Conservation (phyloP, 2,797 vertebrate species). For the Eulemur rubriventer region DNA sequence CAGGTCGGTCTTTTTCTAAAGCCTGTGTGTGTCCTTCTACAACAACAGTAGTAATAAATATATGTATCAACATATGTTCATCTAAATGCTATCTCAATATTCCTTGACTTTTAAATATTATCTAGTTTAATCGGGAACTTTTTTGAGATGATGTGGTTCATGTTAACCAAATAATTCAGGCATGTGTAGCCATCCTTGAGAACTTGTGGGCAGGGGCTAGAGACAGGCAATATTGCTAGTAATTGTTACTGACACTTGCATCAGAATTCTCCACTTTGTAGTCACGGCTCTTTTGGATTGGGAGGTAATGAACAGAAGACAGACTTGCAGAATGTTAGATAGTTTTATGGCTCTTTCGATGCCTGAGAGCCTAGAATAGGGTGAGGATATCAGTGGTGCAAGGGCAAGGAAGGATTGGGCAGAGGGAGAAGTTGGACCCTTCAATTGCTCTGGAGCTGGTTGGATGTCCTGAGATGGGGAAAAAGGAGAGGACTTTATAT, state of each 20-base stretch:
- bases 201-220: not conserved
- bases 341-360: not conserved
- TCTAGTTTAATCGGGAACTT: not conserved
- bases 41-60: not conserved
- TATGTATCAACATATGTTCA: not conserved
- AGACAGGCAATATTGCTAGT: not conserved
- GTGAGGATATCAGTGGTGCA: not conserved
- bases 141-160: not conserved
- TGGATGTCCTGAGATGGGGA: not conserved
- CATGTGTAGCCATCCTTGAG: not conserved
- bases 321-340: not conserved
- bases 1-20: not conserved
- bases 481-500: not conserved
- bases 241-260: not conserved
- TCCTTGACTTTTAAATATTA: slow-evolving; percentile 19
- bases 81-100: not conserved
- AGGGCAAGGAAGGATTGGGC: not conserved
- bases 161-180: not conserved
- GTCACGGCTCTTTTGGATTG: not conserved
- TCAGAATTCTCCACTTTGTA: not conserved
- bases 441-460: not conserved
- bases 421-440: not conserved
- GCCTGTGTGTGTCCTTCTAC: not conserved
- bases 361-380: not conserved
- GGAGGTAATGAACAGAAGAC: not conserved